A percentile compares a stretch with the other conserved stretches of the same genome.
phyloP scores from a whole-genome alignment of 2,797 vertebrate species.

The Pogonophryne albipinna region DNA sequence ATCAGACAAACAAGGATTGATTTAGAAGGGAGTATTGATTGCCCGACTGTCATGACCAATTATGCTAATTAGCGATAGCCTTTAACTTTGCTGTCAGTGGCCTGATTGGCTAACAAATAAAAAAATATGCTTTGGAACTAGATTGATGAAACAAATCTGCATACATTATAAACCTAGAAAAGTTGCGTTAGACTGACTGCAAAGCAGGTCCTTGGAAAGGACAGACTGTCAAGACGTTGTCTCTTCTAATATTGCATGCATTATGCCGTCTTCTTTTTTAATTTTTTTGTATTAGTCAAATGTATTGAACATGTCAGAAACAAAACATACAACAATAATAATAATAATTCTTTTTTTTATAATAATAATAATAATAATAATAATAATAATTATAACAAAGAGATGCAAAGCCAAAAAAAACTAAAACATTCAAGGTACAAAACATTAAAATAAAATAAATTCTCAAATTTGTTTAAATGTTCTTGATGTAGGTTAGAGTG shows the following conservation, averaged over 20 bases:
- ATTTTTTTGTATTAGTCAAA: too few species aligned
- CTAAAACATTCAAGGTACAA: too few species aligned
- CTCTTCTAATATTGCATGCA: background rate
- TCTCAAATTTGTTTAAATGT: too few species aligned
- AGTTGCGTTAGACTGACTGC: background rate
- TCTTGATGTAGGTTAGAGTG: background rate
- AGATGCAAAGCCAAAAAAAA: too few species aligned
- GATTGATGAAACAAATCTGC: background rate
- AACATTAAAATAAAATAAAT: too few species aligned
- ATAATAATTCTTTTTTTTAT: too few species aligned
- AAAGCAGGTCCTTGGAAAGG: background rate
- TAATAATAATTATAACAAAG: too few species aligned
- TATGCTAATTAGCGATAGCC: conserved; percentile 36
- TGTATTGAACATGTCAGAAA: too few species aligned
- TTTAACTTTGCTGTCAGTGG: conserved; percentile 10
- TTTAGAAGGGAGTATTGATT: conserved; percentile 33
- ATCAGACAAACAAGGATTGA: conserved; percentile 32
- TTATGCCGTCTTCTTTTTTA: background rate
- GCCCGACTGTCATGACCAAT: conserved; percentile 19
- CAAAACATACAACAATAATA: too few species aligned
- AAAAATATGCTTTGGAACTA: background rate
- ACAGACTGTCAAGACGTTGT: background rate
- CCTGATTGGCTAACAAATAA: background rate
- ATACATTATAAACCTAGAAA: background rate
- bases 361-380: too few species aligned